Evolutionary conservation across 2,113 vertebrate species (phyloP).

Genomic region (Perca flavescens): DNA sequence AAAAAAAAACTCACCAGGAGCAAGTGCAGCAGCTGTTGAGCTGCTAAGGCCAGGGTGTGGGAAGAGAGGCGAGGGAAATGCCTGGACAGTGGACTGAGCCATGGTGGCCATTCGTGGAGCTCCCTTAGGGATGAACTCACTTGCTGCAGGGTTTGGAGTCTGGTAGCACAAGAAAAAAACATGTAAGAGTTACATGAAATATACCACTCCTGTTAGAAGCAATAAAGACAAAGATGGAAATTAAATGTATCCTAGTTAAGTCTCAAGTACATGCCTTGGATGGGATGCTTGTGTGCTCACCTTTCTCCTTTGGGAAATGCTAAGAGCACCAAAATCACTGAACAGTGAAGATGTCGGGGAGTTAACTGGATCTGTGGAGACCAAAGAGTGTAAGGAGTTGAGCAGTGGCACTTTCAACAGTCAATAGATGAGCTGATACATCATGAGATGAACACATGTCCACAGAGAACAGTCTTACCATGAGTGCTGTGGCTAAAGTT

Average conservation of each 20-base stretch:
- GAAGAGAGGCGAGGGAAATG: conserved; percentile 95
- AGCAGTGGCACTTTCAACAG: neutral
- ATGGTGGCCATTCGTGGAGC: conserved; percentile 93
- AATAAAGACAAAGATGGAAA: neutral
- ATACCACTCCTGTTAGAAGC: neutral
- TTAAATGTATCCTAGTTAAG: neutral
- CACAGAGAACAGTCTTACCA: conserved; percentile 84
- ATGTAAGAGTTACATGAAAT: neutral
- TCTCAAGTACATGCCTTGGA: neutral
- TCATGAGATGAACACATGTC: too few relatives aligned
- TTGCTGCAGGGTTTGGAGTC: conserved; percentile 98
- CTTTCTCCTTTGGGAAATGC: conserved; percentile 97
- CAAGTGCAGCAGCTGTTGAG: conserved; percentile 91
- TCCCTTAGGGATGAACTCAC: conserved; percentile 98
- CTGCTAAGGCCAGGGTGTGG: conserved; percentile 92
- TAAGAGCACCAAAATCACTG: conserved; percentile 98
- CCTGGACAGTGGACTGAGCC: conserved; percentile 92
- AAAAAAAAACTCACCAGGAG: conserved; percentile 89
- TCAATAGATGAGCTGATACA: neutral
- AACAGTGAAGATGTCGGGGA: conserved; percentile 95
- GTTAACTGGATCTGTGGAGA: conserved; percentile 90
- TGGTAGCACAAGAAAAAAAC: conserved; percentile 67
- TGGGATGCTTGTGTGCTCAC: conserved; percentile 79
- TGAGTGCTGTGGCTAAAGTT: conserved; percentile 91
- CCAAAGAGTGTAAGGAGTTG: neutral